Evolutionary conservation across 1,140 invertebrate species (phyloP).

Genomic region (Paraescarpia echinospica): DNA sequence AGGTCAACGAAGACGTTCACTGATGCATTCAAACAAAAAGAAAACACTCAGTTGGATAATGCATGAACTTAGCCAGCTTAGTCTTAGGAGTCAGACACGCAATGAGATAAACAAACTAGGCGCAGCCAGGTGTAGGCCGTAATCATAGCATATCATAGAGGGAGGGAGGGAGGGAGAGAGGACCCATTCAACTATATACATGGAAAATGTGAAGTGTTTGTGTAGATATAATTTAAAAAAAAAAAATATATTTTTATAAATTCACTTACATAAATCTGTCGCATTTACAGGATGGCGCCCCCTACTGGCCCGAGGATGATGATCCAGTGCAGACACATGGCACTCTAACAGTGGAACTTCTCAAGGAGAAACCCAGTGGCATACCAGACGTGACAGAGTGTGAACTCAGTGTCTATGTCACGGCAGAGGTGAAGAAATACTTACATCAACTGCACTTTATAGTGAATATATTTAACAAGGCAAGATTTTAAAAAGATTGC

Average conservation of each 20-base stretch:
- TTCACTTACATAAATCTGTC: neutral
- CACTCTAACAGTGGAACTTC: neutral
- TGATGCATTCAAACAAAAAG: too few species aligned
- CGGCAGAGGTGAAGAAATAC: neutral
- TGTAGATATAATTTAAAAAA: too few species aligned
- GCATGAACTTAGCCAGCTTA: too few species aligned
- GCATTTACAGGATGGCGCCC: neutral
- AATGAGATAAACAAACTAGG: too few species aligned
- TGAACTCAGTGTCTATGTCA: neutral
- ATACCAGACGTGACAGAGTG: neutral
- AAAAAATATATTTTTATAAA: neutral
- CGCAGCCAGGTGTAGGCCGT: too few species aligned
- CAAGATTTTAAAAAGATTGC: too few species aligned
- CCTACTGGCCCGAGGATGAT: neutral
- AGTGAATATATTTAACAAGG: neutral
- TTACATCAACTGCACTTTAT: neutral
- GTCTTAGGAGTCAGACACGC: too few species aligned
- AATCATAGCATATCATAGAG: too few species aligned
- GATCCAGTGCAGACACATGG: neutral
- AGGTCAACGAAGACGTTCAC: too few species aligned
- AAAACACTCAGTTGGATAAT: too few species aligned
- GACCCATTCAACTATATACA: too few species aligned
- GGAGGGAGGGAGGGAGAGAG: neutral
- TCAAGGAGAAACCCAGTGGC: neutral
- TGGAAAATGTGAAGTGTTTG: too few species aligned